phyloP scores from a whole-genome alignment of 2,113 vertebrate species.

The Leuciscus idus region DNA sequence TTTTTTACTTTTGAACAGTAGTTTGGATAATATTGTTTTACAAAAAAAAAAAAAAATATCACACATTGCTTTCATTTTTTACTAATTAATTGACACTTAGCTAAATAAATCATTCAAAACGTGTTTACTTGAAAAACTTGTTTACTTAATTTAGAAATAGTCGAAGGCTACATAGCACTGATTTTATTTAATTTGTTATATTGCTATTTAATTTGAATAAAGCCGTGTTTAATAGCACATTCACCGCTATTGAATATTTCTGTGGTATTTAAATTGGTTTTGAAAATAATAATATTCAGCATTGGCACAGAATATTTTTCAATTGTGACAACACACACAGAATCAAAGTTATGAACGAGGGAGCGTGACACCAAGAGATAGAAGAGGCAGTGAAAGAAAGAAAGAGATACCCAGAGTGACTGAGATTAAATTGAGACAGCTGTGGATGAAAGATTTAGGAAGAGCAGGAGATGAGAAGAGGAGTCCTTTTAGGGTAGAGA shows the following conservation, averaged over 20 bases:
- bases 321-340: slow-evolving; percentile 21
- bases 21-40: too few relatives aligned
- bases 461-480: slow-evolving; percentile 8
- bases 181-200: not conserved
- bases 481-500: slow-evolving; percentile 19
- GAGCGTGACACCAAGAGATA: not conserved
- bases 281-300: not conserved
- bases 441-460: slow-evolving; percentile 45
- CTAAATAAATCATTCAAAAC: too few relatives aligned
- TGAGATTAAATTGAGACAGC: slow-evolving; percentile 37
- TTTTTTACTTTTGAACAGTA: too few relatives aligned
- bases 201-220: not conserved
- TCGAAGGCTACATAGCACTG: not conserved
- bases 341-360: slow-evolving; percentile 3
- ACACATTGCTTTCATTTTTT: too few relatives aligned
- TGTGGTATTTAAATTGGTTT: not conserved
- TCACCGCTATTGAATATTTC: too few relatives aligned
- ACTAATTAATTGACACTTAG: too few relatives aligned
- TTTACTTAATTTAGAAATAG: not conserved
- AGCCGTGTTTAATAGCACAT: not conserved
- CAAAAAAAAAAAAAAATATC: too few relatives aligned
- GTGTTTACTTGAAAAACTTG: not conserved
- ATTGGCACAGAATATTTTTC: not conserved
- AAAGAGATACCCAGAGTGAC: slow-evolving; percentile 14
- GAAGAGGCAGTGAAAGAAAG: not conserved